Evolutionary conservation across 2,797 vertebrate genomes (phyloP).

Genomic region (Lacerta bilineata): DNA sequence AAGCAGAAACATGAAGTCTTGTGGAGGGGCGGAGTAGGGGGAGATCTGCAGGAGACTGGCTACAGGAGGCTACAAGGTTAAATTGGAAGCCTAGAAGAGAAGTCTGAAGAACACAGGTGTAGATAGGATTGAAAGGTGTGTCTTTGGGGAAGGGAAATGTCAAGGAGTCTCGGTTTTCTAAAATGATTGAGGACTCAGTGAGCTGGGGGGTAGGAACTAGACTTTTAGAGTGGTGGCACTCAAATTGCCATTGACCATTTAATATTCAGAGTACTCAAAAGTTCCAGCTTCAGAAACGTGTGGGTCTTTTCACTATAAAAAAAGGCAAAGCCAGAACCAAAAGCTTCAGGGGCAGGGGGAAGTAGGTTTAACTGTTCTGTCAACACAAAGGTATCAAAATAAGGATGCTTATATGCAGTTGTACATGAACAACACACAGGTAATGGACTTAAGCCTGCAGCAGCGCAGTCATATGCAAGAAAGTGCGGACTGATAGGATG

Average conservation of each 20-base stretch:
- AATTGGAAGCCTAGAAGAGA: neutral
- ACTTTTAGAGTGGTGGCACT: neutral
- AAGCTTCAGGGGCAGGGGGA: neutral
- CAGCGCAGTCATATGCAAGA: neutral
- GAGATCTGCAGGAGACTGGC: neutral
- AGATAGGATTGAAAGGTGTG: neutral
- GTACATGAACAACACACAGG: neutral
- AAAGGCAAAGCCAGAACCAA: neutral
- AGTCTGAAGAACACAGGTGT: neutral
- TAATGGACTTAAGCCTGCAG: neutral
- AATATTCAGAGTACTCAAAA: constrained; percentile 17
- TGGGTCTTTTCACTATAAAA: neutral
- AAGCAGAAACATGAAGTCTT: neutral
- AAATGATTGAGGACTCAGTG: neutral
- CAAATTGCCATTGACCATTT: constrained; percentile 4
- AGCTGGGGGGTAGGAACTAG: neutral
- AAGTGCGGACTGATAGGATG: neutral
- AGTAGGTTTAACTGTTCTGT: neutral
- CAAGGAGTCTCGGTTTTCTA: constrained; percentile 7
- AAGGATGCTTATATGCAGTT: neutral
- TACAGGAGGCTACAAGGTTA: neutral
- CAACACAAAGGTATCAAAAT: neutral
- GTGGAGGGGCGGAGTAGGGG: neutral
- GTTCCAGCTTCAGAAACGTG: neutral
- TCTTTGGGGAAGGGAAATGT: neutral